A percentile compares a stretch with the other conserved stretches of the same genome.
phyloP scores from a whole-genome alignment of 1,140 invertebrate species.

The Cyclargus thomasi region DNA sequence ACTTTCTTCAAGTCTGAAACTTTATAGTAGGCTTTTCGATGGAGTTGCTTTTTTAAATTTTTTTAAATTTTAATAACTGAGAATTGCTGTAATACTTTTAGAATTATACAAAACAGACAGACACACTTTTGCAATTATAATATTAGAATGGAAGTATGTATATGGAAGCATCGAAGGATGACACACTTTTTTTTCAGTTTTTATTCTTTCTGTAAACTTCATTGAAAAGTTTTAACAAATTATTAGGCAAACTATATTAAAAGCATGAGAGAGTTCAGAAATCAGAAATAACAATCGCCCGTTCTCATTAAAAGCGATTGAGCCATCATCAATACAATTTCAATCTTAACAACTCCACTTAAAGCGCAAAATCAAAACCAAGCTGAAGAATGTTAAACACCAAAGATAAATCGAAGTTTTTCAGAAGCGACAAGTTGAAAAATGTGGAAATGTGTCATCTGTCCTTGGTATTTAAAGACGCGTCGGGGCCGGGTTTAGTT shows the following conservation, averaged over 20 bases:
- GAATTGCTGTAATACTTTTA: too few species aligned
- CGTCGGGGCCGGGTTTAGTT: slow-evolving; percentile 29
- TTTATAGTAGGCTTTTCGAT: too few species aligned
- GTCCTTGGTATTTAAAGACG: slow-evolving; percentile 68
- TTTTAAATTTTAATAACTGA: too few species aligned
- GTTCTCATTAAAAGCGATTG: slow-evolving; percentile 48
- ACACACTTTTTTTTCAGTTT: too few species aligned
- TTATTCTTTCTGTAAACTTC: background rate
- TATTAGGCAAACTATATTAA: slow-evolving; percentile 44
- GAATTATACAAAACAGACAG: too few species aligned
- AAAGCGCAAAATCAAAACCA: slow-evolving; percentile 31
- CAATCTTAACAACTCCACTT: slow-evolving; percentile 19
- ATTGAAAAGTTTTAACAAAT: slow-evolving; percentile 35
- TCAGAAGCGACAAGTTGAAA: slow-evolving; percentile 71
- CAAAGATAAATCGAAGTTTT: slow-evolving; percentile 50
- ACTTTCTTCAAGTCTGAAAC: too few species aligned
- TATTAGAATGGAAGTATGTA: too few species aligned
- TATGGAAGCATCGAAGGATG: too few species aligned
- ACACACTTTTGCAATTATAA: too few species aligned
- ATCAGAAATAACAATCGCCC: slow-evolving; percentile 29
- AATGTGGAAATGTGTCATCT: slow-evolving; percentile 74
- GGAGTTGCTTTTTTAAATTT: too few species aligned
- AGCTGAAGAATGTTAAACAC: slow-evolving; percentile 32
- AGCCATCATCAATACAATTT: slow-evolving; percentile 23
- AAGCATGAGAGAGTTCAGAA: slow-evolving; percentile 40